Percentiles rank a stretch among this genome's conserved stretches.
These are phyloP conservation scores for Pantherophis vulpinus DNA, from an alignment of 2,797 vertebrate genomes.

Conservation along the genomic window DNA sequence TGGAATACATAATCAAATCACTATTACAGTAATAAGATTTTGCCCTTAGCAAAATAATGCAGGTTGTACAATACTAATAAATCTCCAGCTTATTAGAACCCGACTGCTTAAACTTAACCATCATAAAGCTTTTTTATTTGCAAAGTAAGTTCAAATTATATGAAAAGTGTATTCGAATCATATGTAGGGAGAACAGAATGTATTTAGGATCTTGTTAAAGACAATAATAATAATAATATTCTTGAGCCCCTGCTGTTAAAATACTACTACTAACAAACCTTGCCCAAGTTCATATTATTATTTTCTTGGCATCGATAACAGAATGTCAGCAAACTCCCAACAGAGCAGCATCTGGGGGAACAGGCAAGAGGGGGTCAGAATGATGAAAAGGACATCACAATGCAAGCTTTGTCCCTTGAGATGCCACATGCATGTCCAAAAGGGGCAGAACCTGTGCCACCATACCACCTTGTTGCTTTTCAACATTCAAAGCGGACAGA, in stretches of 20 bases:
- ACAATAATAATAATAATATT: too few relatives aligned
- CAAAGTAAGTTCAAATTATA: background rate
- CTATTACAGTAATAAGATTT: slow-evolving; percentile 37
- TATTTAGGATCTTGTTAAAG: background rate
- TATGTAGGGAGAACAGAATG: background rate
- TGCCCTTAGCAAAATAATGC: background rate
- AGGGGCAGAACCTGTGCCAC: background rate
- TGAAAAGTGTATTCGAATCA: background rate
- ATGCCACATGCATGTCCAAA: background rate
- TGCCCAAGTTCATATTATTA: background rate
- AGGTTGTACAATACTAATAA: background rate
- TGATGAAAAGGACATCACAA: background rate
- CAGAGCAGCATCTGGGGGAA: background rate
- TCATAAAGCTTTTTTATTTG: background rate
- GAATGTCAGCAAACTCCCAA: slow-evolving; percentile 4
- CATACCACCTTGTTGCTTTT: background rate
- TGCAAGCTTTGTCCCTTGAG: background rate
- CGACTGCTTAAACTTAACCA: background rate
- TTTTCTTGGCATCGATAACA: background rate
- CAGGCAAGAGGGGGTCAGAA: background rate
- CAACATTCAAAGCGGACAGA: background rate
- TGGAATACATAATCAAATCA: slow-evolving; percentile 44
- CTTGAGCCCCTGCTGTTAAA: background rate
- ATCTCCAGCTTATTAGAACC: background rate
- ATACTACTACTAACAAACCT: background rate